phyloP scores from a whole-genome alignment of 1,140 invertebrate species.

The Cephus cinctus region DNA sequence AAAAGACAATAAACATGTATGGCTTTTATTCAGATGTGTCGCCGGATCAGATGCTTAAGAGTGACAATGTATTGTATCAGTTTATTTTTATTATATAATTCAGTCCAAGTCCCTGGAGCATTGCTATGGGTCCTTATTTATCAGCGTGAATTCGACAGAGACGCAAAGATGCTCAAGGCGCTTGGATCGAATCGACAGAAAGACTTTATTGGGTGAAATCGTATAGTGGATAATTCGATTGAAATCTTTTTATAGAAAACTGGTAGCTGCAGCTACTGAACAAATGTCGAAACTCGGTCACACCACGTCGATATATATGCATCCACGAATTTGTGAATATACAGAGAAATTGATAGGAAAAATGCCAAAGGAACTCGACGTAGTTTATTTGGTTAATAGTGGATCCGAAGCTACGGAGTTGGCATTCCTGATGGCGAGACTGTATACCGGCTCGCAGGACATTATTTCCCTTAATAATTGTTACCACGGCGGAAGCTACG shows the following conservation, averaged over 20 bases:
- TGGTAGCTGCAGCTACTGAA: constrained; percentile 71
- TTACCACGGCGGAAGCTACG: constrained; percentile 88
- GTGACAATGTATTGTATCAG: neutral
- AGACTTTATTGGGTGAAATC: constrained; percentile 14
- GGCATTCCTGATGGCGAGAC: constrained; percentile 81
- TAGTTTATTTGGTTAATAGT: constrained; percentile 92
- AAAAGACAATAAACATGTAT: neutral
- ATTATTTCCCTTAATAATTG: constrained; percentile 83
- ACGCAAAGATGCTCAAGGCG: neutral
- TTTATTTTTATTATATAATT: neutral
- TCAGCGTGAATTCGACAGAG: no score
- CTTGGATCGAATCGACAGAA: neutral
- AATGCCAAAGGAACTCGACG: constrained; percentile 75
- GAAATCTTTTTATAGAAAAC: constrained; percentile 60
- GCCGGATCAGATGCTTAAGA: no score
- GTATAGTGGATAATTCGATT: neutral
- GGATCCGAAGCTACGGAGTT: constrained; percentile 97
- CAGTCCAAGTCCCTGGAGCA: neutral
- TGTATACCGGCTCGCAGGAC: constrained; percentile 83
- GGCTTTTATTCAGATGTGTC: no score
- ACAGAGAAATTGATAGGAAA: constrained; percentile 76
- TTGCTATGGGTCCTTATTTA: no score
- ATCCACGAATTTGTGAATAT: constrained; percentile 90
- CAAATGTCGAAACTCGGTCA: constrained; percentile 88
- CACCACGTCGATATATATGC: constrained; percentile 87